A percentile compares a stretch with the other conserved stretches of the same genome.
These are phyloP conservation scores for Anorthoa munda DNA, from an alignment of 2,888 invertebrate species.

Conservation along the genomic window DNA sequence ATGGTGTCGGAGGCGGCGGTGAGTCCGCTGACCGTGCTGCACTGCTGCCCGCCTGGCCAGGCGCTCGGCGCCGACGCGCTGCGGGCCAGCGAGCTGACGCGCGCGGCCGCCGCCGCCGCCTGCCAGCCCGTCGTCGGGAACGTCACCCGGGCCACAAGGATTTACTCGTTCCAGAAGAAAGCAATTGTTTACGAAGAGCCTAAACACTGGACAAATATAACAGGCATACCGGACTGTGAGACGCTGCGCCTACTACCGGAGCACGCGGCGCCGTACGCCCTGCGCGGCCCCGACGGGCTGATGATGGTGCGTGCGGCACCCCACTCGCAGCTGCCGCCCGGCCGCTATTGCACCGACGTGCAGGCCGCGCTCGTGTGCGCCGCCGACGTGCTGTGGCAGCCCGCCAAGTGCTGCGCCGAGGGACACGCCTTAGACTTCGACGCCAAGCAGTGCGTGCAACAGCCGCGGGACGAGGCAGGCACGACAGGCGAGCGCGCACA, in stretches of 20 bases:
- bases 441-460: constrained; percentile 86
- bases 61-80: constrained; percentile 72
- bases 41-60: constrained; percentile 68
- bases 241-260: constrained; percentile 81
- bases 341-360: constrained; percentile 93
- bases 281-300: constrained; percentile 93
- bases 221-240: constrained; percentile 81
- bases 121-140: constrained; percentile 81
- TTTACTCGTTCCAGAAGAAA: constrained; percentile 84
- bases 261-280: constrained; percentile 86
- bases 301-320: constrained; percentile 89
- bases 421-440: constrained; percentile 92
- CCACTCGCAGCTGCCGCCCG: constrained; percentile 88
- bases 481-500: constrained; percentile 27
- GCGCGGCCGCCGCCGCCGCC: constrained; percentile 74
- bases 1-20: constrained; percentile 66
- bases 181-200: constrained; percentile 38
- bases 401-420: constrained; percentile 93
- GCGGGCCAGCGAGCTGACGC: constrained; percentile 79
- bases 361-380: constrained; percentile 92
- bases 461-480: constrained; percentile 45
- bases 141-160: constrained; percentile 90
- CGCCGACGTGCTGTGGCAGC: constrained; percentile 81
- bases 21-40: constrained; percentile 75
- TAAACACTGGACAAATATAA: constrained; percentile 71